Percentiles rank a stretch among this genome's conserved stretches.
These are phyloP conservation scores for Branchinecta lindahli DNA, from an alignment of 1,140 invertebrate genomes.

Conservation along the genomic window DNA sequence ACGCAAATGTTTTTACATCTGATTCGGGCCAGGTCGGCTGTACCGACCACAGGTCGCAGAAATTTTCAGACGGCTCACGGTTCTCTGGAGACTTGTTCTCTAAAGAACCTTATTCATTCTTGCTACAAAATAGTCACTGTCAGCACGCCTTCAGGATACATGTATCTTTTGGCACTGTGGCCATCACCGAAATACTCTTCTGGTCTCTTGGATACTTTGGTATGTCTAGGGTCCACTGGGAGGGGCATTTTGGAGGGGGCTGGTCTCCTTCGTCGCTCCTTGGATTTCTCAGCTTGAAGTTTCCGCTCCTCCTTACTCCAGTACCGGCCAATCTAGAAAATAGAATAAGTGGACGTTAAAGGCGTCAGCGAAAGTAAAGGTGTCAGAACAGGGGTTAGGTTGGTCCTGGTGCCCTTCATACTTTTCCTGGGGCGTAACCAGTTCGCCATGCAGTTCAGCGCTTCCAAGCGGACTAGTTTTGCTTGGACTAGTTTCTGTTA, in stretches of 20 bases:
- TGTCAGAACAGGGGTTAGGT: not conserved
- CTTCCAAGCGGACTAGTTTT: not conserved
- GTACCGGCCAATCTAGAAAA: slow-evolving; percentile 47
- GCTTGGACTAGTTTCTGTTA: too few relatives aligned
- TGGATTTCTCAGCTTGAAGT: slow-evolving; percentile 49
- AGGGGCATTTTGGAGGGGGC: not conserved
- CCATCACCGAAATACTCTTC: not conserved
- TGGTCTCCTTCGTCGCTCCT: slow-evolving; percentile 39
- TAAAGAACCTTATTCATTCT: too few relatives aligned
- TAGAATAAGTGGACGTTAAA: not conserved
- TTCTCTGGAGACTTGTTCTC: too few relatives aligned
- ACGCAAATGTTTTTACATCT: too few relatives aligned
- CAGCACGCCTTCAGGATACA: not conserved
- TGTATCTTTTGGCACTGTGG: not conserved
- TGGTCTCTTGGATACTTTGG: not conserved
- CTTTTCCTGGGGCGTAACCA: not conserved
- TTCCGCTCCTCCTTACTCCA: slow-evolving; percentile 66
- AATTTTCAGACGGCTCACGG: too few relatives aligned
- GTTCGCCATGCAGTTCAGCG: not conserved
- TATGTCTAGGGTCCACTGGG: not conserved
- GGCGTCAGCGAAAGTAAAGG: not conserved
- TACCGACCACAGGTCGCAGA: too few relatives aligned
- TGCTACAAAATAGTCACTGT: not conserved
- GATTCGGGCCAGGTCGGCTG: too few relatives aligned
- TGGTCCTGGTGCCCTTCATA: not conserved